Percentiles rank a stretch among this genome's conserved stretches.
phyloP scores from a whole-genome alignment of 2,113 vertebrate species.

The Cricetomys ansorgei region DNA sequence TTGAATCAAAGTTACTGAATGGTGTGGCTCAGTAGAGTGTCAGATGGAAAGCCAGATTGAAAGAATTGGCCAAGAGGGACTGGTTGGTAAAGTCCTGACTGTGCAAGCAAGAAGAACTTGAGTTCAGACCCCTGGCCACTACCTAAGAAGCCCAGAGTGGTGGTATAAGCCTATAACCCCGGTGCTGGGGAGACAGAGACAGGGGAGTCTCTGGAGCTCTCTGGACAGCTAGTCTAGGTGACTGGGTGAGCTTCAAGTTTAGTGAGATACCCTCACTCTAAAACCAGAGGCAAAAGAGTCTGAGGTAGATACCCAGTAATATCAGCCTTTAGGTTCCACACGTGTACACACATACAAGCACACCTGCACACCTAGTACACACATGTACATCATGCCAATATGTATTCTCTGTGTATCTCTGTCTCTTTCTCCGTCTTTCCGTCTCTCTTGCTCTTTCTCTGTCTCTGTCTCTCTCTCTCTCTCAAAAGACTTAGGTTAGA shows the following conservation, averaged over 20 bases:
- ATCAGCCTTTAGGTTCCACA: not conserved
- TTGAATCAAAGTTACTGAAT: not conserved
- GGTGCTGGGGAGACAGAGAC: not conserved
- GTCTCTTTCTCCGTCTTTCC: not conserved
- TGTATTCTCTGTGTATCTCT: not conserved
- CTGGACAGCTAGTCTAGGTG: not conserved
- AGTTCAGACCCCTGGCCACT: not conserved
- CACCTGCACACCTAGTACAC: not conserved
- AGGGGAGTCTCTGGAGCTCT: not conserved
- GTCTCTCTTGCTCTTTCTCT: not conserved
- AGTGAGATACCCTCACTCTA: not conserved
- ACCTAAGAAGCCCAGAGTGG: not conserved
- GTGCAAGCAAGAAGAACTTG: not conserved
- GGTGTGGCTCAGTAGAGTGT: not conserved
- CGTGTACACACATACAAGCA: not conserved
- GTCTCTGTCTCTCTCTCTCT: not conserved
- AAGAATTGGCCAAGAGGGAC: not conserved
- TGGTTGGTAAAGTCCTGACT: not conserved
- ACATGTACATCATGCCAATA: not conserved
- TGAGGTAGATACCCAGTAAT: not conserved
- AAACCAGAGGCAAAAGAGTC: not conserved
- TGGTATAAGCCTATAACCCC: not conserved
- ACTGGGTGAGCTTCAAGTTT: not conserved
- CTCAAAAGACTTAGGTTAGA: not conserved
- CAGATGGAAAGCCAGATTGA: constrained; percentile 37